Evolutionary conservation across 2,113 vertebrate species (phyloP).

Genomic region (Apodemus sylvaticus): DNA sequence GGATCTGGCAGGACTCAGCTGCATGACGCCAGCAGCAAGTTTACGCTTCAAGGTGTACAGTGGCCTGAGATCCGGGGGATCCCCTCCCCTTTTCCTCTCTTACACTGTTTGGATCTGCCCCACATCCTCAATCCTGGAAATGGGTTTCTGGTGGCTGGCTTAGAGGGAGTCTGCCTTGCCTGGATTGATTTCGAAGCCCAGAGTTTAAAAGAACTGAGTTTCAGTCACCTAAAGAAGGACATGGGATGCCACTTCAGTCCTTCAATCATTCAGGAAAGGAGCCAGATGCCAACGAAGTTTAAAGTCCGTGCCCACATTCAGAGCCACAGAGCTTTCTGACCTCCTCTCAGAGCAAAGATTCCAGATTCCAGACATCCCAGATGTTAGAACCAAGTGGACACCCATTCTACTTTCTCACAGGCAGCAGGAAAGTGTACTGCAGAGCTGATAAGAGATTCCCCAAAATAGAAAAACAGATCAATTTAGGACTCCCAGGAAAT

Average conservation of each 20-base stretch:
- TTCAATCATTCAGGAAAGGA: slow-evolving; percentile 36
- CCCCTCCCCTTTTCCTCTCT: neutral
- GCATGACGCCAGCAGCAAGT: neutral
- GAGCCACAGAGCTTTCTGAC: neutral
- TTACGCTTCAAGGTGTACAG: neutral
- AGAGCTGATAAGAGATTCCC: neutral
- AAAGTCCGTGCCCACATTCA: slow-evolving; percentile 12
- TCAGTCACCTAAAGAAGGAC: neutral
- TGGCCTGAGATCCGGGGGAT: neutral
- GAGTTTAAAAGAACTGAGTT: neutral
- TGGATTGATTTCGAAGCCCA: neutral
- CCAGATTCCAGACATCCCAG: no score
- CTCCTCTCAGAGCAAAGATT: neutral
- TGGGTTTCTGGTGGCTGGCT: neutral
- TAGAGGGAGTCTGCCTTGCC: neutral
- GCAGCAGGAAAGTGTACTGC: neutral
- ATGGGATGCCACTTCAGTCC: neutral
- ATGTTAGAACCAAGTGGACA: neutral
- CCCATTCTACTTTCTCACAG: neutral
- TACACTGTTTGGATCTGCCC: neutral
- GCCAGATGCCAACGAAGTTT: neutral
- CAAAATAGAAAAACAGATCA: neutral
- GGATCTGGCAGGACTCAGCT: neutral
- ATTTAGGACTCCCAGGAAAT: neutral
- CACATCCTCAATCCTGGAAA: no score